phyloP scores from a whole-genome alignment of 2,113 vertebrate species.

The Chionomys nivalis region DNA sequence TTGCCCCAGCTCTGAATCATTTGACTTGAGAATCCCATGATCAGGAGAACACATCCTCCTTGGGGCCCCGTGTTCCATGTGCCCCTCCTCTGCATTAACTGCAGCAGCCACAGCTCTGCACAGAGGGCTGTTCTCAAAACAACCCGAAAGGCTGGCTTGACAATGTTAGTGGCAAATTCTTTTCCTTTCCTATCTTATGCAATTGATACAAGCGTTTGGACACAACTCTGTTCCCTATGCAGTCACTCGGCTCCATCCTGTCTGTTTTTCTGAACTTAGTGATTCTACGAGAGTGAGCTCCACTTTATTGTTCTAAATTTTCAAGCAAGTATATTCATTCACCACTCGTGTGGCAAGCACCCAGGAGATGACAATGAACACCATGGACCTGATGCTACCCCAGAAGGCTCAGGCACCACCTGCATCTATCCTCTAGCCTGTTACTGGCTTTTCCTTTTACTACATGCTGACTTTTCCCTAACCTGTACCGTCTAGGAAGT shows the following conservation, averaged over 20 bases:
- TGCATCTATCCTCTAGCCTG: neutral
- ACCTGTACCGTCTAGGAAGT: neutral
- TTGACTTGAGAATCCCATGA: neutral
- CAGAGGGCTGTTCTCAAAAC: neutral
- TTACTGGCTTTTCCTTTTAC: neutral
- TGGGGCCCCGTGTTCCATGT: neutral
- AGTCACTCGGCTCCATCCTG: neutral
- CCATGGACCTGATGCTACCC: neutral
- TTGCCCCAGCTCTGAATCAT: neutral
- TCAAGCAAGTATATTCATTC: neutral
- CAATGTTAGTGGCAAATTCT: neutral
- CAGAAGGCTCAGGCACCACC: accelerated
- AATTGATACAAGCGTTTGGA: neutral
- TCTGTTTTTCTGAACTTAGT: neutral
- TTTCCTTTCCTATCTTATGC: neutral
- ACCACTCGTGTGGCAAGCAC: neutral
- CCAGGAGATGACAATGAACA: neutral
- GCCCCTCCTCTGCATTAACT: accelerated
- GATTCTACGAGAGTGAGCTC: neutral
- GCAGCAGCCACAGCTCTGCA: neutral
- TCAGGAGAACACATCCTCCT: neutral
- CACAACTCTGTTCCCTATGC: neutral
- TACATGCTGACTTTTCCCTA: neutral
- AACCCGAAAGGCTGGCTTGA: neutral
- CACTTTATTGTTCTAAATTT: neutral